phyloP scores from a whole-genome alignment of 2,888 invertebrate species.

The Argyra leucocephala region DNA sequence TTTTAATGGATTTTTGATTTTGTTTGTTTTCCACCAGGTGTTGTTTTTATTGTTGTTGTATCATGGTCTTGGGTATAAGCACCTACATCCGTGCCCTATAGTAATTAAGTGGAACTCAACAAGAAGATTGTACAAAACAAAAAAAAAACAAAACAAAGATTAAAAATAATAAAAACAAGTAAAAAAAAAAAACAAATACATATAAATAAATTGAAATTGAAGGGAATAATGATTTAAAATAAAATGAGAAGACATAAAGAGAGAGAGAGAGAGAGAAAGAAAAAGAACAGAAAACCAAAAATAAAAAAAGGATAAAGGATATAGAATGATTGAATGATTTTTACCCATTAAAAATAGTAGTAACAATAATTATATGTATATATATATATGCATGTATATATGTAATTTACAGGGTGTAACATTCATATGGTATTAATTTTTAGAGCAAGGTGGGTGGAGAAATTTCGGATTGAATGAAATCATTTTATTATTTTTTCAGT shows the following conservation, averaged over 20 bases:
- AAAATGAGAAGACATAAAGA: background rate
- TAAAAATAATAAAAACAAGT: background rate
- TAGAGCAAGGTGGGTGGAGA: no score
- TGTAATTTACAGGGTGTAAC: no score
- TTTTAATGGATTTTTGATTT: conserved; percentile 2
- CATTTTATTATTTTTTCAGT: no score
- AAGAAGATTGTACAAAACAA: background rate
- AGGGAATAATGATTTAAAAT: background rate
- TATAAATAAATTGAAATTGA: background rate
- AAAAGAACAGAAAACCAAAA: background rate
- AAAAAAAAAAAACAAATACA: background rate
- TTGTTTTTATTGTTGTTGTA: background rate
- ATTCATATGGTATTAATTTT: no score
- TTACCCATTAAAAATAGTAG: background rate
- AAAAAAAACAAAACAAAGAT: background rate
- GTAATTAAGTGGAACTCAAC: background rate
- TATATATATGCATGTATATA: no score
- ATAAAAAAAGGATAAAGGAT: background rate
- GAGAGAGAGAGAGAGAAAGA: no score
- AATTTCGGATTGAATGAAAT: no score
- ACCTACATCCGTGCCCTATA: background rate
- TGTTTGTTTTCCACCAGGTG: background rate
- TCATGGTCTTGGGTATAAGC: background rate
- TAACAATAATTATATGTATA: background rate
- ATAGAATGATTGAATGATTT: conserved; percentile 1